Evolutionary conservation across 2,797 vertebrate genomes (phyloP).

Genomic region (Novumbra hubbsi): DNA sequence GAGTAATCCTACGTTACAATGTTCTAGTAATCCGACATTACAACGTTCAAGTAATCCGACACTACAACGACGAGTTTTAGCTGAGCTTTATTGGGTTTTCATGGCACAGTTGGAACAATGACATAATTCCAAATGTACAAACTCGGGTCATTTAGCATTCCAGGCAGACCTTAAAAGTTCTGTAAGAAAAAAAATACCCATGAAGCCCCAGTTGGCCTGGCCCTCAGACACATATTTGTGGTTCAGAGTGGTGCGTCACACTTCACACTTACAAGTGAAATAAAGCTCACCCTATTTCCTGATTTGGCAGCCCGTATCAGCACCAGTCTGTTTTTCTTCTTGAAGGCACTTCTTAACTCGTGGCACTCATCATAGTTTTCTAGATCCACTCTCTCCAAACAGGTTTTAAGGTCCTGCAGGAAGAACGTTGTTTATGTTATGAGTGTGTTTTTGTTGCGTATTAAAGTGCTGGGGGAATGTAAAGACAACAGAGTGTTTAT

Average conservation of each 20-base stretch:
- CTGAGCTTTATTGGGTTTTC: not conserved
- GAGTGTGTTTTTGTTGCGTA: not conserved
- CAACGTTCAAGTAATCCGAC: not conserved
- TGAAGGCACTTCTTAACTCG: conserved; percentile 86
- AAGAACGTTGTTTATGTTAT: conserved; percentile 4
- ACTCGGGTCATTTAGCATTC: not conserved
- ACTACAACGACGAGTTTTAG: not conserved
- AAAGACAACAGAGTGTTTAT: not conserved
- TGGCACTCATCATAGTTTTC: conserved; percentile 92
- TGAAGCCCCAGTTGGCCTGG: not conserved
- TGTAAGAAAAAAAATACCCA: not conserved
- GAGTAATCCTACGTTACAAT: not conserved
- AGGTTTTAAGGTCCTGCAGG: conserved; percentile 85
- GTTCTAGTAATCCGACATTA: too few relatives aligned
- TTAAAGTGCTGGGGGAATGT: not conserved
- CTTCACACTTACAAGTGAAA: not conserved
- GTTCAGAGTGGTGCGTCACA: not conserved
- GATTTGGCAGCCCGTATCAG: conserved; percentile 77
- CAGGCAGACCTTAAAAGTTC: not conserved
- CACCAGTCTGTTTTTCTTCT: conserved; percentile 87
- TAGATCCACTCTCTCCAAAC: conserved; percentile 87
- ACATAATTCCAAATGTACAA: not conserved
- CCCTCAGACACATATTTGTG: not conserved
- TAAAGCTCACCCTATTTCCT: conserved; percentile 84
- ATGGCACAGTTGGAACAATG: not conserved